phyloP scores from a whole-genome alignment of 2,113 vertebrate genomes.

The Amphiprion ocellaris region DNA sequence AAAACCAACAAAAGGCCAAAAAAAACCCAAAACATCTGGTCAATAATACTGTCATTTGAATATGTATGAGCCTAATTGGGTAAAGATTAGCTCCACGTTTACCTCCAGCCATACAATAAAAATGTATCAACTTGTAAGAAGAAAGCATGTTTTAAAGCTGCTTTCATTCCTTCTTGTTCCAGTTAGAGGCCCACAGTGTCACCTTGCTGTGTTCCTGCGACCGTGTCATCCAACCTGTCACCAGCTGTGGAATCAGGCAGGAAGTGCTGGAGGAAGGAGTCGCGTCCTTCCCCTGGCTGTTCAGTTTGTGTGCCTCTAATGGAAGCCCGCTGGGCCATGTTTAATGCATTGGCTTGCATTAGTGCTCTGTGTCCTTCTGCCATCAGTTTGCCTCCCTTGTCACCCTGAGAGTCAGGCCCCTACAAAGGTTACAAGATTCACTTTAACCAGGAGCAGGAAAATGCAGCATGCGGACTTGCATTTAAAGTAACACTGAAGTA shows the following conservation, averaged over 20 bases:
- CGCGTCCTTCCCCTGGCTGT: neutral
- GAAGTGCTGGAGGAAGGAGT: neutral
- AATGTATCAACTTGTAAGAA: too few relatives aligned
- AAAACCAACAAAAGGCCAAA: too few relatives aligned
- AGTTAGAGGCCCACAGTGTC: neutral
- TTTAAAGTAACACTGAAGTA: neutral
- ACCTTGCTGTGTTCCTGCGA: slow-evolving; percentile 22
- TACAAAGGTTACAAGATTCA: neutral
- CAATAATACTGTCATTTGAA: too few relatives aligned
- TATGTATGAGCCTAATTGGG: too few relatives aligned
- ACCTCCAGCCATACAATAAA: too few relatives aligned
- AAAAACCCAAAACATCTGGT: too few relatives aligned
- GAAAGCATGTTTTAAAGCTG: slow-evolving; percentile 4
- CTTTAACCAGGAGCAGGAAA: neutral
- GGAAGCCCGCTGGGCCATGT: slow-evolving; percentile 43
- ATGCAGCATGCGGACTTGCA: neutral
- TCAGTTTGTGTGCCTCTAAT: slow-evolving; percentile 31
- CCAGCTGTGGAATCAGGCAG: slow-evolving; percentile 21
- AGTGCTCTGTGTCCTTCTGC: slow-evolving; percentile 45
- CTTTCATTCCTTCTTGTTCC: slow-evolving; percentile 4
- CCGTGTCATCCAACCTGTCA: slow-evolving; percentile 21
- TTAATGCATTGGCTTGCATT: slow-evolving; percentile 66
- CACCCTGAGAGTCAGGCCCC: slow-evolving; percentile 7
- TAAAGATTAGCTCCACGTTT: too few relatives aligned
- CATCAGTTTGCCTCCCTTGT: slow-evolving; percentile 24